These are phyloP conservation scores for Epizoanthus fatuus DNA, from an alignment of 92 coral and sea anemone species.

Conservation along the genomic window DNA sequence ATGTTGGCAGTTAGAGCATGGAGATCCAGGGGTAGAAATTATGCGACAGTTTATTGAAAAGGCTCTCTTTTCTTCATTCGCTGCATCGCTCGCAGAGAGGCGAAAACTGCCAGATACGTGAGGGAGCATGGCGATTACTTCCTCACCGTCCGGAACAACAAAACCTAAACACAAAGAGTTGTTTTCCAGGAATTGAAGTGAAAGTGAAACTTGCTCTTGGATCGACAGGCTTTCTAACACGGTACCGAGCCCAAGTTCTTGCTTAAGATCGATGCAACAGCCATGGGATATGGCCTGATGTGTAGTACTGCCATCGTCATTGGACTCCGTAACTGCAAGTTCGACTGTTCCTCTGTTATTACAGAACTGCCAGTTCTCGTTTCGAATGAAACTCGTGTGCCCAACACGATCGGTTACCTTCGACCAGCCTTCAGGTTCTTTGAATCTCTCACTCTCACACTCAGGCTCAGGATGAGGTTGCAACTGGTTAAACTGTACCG, in stretches of 20 bases:
- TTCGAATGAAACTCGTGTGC: slow-evolving; percentile 29
- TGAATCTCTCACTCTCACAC: too few species aligned
- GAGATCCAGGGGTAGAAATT: too few species aligned
- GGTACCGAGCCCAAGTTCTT: neutral
- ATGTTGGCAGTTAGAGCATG: too few species aligned
- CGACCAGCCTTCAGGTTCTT: slow-evolving; percentile 5
- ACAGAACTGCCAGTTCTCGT: slow-evolving; percentile 15
- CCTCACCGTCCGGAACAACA: slow-evolving; percentile 3
- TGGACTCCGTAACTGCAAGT: slow-evolving; percentile 1
- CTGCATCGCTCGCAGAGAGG: neutral
- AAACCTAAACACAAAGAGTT: slow-evolving; percentile 21
- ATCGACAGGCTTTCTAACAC: neutral
- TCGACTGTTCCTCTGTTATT: slow-evolving; percentile 7
- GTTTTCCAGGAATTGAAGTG: slow-evolving; percentile 4
- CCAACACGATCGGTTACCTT: neutral
- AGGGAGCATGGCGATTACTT: neutral
- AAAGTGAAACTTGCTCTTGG: neutral
- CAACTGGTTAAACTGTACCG: too few species aligned
- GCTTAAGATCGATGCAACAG: slow-evolving; percentile 3
- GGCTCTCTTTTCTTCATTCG: neutral
- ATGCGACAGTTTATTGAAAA: neutral
- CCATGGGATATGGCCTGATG: neutral
- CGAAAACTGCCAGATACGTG: neutral
- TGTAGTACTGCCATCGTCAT: neutral
- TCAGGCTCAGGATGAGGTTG: too few species aligned